Evolutionary conservation across 2,797 vertebrate species (phyloP).

Genomic region (Babyrousa celebensis): DNA sequence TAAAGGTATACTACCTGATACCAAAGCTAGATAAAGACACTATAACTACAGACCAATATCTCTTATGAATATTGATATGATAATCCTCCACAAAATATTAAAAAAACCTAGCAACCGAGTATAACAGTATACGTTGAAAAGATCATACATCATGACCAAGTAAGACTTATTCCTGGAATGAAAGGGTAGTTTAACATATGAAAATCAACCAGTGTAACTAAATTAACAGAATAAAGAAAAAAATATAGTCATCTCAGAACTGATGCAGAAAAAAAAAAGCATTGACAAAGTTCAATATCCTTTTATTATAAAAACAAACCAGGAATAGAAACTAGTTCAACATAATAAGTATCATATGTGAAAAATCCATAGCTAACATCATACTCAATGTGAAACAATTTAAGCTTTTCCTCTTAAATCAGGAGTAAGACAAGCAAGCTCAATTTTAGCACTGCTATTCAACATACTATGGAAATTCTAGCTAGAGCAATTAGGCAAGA

Average conservation of each 20-base stretch:
- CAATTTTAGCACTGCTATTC: not conserved
- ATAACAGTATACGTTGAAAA: not conserved
- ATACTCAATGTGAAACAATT: conserved; percentile 14
- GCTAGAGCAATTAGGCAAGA: not conserved
- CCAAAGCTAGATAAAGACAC: not conserved
- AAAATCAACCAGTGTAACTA: not conserved
- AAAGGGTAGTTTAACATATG: not conserved
- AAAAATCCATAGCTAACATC: not conserved
- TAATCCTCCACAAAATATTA: not conserved
- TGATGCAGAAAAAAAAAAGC: not conserved
- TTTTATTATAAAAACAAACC: not conserved
- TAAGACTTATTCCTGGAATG: not conserved
- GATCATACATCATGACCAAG: not conserved
- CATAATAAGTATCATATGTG: not conserved
- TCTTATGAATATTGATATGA: not conserved
- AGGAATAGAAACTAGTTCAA: conserved; percentile 46
- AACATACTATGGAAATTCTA: not conserved
- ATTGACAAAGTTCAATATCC: not conserved
- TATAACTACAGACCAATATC: not conserved
- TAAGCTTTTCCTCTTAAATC: conserved; percentile 11
- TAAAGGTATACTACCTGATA: not conserved
- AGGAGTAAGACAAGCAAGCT: not conserved
- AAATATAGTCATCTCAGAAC: not conserved
- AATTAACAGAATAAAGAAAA: not conserved
- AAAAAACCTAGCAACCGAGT: not conserved